Percentiles rank a stretch among this genome's conserved stretches.
phyloP scores from a whole-genome alignment of 2,113 vertebrate species.

The Nesoenas mayeri region DNA sequence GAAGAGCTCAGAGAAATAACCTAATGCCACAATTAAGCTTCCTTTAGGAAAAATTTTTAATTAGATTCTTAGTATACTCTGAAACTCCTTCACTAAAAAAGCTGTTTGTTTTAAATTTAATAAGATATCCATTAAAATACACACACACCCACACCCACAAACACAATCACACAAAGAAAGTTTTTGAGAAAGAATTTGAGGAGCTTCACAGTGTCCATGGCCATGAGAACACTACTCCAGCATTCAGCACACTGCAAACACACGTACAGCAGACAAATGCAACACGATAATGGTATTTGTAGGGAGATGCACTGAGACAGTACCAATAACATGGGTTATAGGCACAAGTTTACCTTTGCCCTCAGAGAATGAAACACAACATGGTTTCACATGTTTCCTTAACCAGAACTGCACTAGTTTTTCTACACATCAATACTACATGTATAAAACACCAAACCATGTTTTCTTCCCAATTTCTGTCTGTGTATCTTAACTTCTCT shows the following conservation, averaged over 20 bases:
- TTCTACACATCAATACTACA: neutral
- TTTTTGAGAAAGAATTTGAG: neutral
- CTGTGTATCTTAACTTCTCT: neutral
- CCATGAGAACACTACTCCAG: neutral
- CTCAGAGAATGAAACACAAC: neutral
- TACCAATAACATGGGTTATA: neutral
- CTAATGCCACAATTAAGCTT: neutral
- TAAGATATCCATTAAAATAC: neutral
- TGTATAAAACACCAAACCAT: rapidly evolving
- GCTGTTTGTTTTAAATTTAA: neutral
- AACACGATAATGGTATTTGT: neutral
- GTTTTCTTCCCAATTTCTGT: rapidly evolving
- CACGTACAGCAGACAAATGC: neutral
- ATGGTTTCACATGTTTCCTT: neutral
- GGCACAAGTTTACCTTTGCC: neutral
- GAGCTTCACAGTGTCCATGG: neutral
- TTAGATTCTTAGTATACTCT: neutral
- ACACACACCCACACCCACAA: too few relatives aligned
- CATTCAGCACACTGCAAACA: neutral
- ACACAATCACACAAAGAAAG: too few relatives aligned
- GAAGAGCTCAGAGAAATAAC: neutral
- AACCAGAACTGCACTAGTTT: neutral
- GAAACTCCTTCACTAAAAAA: neutral
- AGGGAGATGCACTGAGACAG: neutral
- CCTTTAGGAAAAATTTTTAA: neutral